Evolutionary conservation across 2,797 vertebrate genomes (phyloP).

Genomic region (Hyperoplus lanceolatus): DNA sequence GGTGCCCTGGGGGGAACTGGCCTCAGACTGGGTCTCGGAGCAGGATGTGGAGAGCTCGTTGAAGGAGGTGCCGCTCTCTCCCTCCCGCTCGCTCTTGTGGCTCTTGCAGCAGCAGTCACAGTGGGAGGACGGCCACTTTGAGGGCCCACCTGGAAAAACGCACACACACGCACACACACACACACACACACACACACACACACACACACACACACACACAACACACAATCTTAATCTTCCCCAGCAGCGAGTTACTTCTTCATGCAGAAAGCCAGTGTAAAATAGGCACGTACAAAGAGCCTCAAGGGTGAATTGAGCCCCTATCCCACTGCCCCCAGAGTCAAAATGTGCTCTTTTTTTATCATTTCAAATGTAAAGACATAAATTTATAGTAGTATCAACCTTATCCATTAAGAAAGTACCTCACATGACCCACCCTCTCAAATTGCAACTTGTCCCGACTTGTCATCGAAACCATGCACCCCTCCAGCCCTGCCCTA

Average conservation of each 20-base stretch:
- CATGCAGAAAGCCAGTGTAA: slow-evolving; percentile 20
- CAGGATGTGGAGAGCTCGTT: slow-evolving; percentile 99
- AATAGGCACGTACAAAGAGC: background rate
- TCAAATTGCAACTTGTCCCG: too few species aligned
- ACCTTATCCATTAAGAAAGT: too few species aligned
- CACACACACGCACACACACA: slow-evolving; percentile 18
- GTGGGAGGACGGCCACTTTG: slow-evolving; percentile 93
- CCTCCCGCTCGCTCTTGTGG: slow-evolving; percentile 94
- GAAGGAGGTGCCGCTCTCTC: slow-evolving; percentile 96
- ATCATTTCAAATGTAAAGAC: too few species aligned
- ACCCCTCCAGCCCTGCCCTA: too few species aligned
- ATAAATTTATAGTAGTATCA: too few species aligned
- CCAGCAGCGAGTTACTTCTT: background rate
- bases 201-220: too few species aligned
- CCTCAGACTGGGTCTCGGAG: slow-evolving; percentile 97
- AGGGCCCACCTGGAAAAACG: slow-evolving; percentile 90
- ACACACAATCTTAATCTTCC: background rate
- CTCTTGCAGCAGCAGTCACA: slow-evolving; percentile 99
- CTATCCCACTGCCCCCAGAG: too few species aligned
- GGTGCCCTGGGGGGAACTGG: slow-evolving; percentile 96
- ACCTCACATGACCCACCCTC: too few species aligned
- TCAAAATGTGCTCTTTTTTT: too few species aligned
- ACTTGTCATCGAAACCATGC: too few species aligned
- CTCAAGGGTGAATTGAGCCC: too few species aligned
- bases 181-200: too few species aligned